Evolutionary conservation across 2,888 invertebrate species (phyloP).

Genomic region (Xestoiulus laeticollis): DNA sequence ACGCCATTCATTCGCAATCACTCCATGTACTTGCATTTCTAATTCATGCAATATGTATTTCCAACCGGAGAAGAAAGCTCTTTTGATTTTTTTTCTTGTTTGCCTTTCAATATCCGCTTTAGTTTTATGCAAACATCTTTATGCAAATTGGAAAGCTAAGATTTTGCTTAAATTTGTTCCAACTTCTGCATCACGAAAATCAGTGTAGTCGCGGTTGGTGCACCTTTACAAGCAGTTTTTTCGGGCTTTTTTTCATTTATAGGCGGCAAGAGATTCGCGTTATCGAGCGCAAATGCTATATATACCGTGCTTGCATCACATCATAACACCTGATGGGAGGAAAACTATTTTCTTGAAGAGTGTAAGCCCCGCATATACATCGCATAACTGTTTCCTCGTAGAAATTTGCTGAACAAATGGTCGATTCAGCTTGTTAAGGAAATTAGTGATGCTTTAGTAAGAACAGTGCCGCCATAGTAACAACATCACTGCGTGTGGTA

Average conservation of each 20-base stretch:
- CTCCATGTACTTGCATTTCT: neutral
- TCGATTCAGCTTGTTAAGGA: constrained; percentile 40
- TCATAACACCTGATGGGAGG: constrained; percentile 38
- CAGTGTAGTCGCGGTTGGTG: neutral
- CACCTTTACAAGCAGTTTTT: neutral
- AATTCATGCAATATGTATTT: neutral
- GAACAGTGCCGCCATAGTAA: constrained; percentile 32
- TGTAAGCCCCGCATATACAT: constrained; percentile 21
- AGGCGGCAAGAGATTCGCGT: constrained; percentile 3
- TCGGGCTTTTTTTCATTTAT: neutral
- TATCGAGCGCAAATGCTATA: constrained; percentile 22
- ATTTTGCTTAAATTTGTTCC: neutral
- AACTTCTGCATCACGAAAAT: neutral
- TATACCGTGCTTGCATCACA: neutral
- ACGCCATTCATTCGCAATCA: neutral
- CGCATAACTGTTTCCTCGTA: neutral
- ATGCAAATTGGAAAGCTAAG: constrained; percentile 3
- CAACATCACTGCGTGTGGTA: neutral
- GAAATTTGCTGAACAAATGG: constrained; percentile 39
- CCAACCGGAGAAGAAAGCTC: neutral
- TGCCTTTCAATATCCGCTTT: constrained; percentile 4
- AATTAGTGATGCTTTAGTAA: constrained; percentile 40
- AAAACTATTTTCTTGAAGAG: neutral
- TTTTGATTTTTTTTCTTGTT: neutral
- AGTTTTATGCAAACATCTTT: constrained; percentile 15